A percentile compares a stretch with the other conserved stretches of the same genome.
phyloP scores from a whole-genome alignment of 2,113 vertebrate species.

The Myiozetetes cayanensis region DNA sequence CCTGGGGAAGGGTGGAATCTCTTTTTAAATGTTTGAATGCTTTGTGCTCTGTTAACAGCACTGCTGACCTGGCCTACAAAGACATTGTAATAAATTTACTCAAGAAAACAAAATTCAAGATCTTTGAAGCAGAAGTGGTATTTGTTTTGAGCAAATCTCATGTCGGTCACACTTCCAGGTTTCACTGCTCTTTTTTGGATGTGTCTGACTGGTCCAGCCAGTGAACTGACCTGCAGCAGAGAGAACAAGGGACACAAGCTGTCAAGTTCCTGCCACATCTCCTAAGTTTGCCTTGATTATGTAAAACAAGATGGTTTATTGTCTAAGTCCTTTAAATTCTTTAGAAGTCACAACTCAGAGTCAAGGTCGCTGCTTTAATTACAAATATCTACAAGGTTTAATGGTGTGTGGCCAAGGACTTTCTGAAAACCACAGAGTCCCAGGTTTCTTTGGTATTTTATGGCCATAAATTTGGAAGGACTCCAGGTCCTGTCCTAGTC shows the following conservation, averaged over 20 bases:
- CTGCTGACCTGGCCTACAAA: not conserved
- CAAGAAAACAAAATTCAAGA: not conserved
- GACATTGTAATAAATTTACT: not conserved
- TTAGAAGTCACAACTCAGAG: not conserved
- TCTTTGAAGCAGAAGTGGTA: rapidly evolving
- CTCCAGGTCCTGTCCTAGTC: not conserved
- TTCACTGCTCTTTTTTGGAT: not conserved
- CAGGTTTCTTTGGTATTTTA: not conserved
- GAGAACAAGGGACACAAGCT: not conserved
- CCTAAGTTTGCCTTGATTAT: not conserved
- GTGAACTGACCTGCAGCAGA: not conserved
- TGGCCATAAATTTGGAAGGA: not conserved
- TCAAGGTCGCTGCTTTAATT: not conserved
- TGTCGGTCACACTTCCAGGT: not conserved
- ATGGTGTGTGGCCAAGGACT: not conserved
- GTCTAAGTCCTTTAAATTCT: not conserved
- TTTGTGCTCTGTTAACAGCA: not conserved
- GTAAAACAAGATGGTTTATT: not conserved
- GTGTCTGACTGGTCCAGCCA: not conserved
- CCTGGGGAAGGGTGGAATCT: not conserved
- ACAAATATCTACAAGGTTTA: not conserved
- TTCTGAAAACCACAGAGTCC: not conserved
- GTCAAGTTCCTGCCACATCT: not conserved
- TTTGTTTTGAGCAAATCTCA: not conserved
- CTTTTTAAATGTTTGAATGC: not conserved